Percentiles rank a stretch among this genome's conserved stretches.
Evolutionary conservation across 2,888 invertebrate genomes (phyloP).

Genomic region (Cephus pygmeus): DNA sequence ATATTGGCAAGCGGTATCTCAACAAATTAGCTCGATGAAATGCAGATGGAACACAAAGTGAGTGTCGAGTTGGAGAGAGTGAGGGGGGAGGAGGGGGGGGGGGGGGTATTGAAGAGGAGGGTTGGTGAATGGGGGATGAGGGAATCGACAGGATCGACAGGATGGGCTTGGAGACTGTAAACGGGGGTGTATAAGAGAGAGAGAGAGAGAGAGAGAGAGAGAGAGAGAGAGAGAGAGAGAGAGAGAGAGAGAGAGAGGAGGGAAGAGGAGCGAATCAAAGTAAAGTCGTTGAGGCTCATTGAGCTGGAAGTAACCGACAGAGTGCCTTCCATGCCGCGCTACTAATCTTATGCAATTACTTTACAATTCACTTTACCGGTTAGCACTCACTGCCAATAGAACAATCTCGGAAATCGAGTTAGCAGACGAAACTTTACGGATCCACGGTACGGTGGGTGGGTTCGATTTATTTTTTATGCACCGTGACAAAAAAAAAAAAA

Average conservation of each 20-base stretch:
- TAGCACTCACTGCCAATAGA: constrained; percentile 61
- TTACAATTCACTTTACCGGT: constrained; percentile 63
- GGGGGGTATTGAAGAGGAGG: constrained; percentile 30
- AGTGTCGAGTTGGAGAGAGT: constrained; percentile 18
- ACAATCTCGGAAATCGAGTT: constrained; percentile 60
- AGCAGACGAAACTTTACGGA: constrained; percentile 27
- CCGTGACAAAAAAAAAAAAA: not conserved
- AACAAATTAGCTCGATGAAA: constrained; percentile 65
- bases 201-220: constrained; percentile 17
- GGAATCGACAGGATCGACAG: constrained; percentile 21
- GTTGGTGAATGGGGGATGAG: constrained; percentile 13
- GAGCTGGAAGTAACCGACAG: constrained; percentile 64
- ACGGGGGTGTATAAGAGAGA: constrained; percentile 10
- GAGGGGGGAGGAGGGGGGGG: constrained; percentile 31
- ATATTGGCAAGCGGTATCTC: constrained; percentile 66
- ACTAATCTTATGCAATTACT: constrained; percentile 66
- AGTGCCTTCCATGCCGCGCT: constrained; percentile 61
- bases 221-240: constrained; percentile 21
- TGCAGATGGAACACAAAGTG: constrained; percentile 55
- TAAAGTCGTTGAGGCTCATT: constrained; percentile 64
- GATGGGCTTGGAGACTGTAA: constrained; percentile 7
- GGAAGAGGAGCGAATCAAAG: constrained; percentile 57
- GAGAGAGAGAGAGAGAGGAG: constrained; percentile 24
- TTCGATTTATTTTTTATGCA: not conserved
- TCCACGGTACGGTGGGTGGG: not conserved